A percentile compares a stretch with the other conserved stretches of the same genome.
These are phyloP conservation scores for Sinhomidia bicolor DNA, from an alignment of 2,888 invertebrate species.

Conservation along the genomic window DNA sequence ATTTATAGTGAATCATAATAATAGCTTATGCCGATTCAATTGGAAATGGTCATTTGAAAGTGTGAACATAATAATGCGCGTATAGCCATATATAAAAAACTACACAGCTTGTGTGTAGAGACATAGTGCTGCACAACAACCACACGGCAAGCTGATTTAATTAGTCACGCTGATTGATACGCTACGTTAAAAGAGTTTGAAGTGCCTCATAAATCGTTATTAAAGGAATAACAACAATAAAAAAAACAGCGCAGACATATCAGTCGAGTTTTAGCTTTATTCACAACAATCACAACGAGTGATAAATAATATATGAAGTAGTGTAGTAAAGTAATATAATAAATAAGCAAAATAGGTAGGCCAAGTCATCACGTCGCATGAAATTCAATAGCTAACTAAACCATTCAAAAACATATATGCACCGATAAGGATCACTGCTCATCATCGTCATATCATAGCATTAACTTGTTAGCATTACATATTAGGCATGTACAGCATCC, in stretches of 20 bases:
- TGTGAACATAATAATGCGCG: background rate
- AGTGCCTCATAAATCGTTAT: background rate
- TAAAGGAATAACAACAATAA: background rate
- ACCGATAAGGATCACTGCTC: background rate
- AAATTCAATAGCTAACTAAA: background rate
- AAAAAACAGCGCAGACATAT: background rate
- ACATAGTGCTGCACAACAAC: too few relatives aligned
- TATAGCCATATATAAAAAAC: too few relatives aligned
- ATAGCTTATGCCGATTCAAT: background rate
- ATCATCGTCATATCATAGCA: background rate
- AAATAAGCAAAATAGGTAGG: too few relatives aligned
- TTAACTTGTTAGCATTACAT: too few relatives aligned
- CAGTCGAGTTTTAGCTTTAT: too few relatives aligned
- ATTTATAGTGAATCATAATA: too few relatives aligned
- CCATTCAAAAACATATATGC: background rate
- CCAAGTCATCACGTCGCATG: background rate
- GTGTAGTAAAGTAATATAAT: too few relatives aligned
- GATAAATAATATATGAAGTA: too few relatives aligned
- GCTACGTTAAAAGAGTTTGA: background rate
- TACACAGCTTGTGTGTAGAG: too few relatives aligned
- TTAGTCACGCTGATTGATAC: conserved; percentile 28
- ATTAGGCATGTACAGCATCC: too few relatives aligned
- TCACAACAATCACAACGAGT: too few relatives aligned
- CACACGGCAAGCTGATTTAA: background rate
- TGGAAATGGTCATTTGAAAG: conserved; percentile 16